These are phyloP conservation scores for Spea hammondii DNA, from an alignment of 2,797 vertebrate genomes.

Conservation along the genomic window DNA sequence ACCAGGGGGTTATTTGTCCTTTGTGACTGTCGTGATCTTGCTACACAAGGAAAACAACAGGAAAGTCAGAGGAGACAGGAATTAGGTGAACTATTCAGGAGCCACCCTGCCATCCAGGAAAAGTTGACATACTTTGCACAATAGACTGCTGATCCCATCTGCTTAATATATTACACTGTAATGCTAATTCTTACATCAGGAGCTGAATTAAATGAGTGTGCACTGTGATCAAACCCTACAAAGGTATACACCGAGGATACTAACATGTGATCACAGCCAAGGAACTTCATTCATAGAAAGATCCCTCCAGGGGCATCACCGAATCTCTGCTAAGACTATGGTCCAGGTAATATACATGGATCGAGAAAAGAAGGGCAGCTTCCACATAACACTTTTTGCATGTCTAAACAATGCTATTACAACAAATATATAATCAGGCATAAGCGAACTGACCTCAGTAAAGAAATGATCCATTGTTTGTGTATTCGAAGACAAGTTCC, in stretches of 20 bases:
- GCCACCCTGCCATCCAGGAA: constrained; percentile 18
- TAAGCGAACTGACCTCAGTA: constrained; percentile 32
- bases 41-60: constrained; percentile 25
- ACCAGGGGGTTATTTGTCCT: background rate
- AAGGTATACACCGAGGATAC: background rate
- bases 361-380: too few species aligned
- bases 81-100: constrained; percentile 5
- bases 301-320: background rate
- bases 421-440: background rate
- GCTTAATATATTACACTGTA: background rate
- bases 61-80: constrained; percentile 33
- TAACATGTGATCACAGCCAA: background rate
- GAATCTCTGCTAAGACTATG: too few species aligned
- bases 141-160: background rate
- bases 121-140: constrained; percentile 2
- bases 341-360: too few species aligned
- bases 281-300: constrained; percentile 13
- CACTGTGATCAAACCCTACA: background rate
- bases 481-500: constrained; percentile 5
- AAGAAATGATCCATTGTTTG: constrained; percentile 44
- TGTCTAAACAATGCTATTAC: background rate
- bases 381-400: background rate
- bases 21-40: constrained; percentile 23
- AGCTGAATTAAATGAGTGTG: background rate
- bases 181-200: background rate